A percentile compares a stretch with the other conserved stretches of the same genome.
Conservation (phyloP, 2,888 invertebrate genomes). For the Caenorhabditis sp. region DNA sequence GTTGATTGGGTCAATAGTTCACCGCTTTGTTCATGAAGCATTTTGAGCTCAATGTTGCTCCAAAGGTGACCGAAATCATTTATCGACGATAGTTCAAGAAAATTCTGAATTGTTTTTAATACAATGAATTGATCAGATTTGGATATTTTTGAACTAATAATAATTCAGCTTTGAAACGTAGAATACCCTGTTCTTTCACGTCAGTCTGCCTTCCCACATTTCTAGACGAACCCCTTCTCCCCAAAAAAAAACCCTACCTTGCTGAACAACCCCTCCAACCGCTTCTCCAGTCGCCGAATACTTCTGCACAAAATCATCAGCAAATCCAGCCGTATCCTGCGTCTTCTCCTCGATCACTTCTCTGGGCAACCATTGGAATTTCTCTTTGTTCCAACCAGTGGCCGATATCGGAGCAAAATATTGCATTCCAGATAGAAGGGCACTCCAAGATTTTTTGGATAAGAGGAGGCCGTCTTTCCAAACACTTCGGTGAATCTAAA, state of each 20-base stretch:
- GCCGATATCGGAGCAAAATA: conserved; percentile 94
- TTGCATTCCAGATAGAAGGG: conserved; percentile 92
- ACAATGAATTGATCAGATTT: too few relatives aligned
- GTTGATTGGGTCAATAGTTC: too few relatives aligned
- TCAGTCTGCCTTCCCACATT: too few relatives aligned
- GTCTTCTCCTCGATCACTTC: conserved; percentile 84
- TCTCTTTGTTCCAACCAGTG: conserved; percentile 48
- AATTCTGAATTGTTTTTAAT: too few relatives aligned
- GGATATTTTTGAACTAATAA: too few relatives aligned
- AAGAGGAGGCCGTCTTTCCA: conserved; percentile 85
- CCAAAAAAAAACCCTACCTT: conserved; percentile 5
- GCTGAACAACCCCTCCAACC: conserved; percentile 92
- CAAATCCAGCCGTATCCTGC: conserved; percentile 36
- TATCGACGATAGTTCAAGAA: too few relatives aligned
- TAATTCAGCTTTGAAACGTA: too few relatives aligned
- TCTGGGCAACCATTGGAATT: conserved; percentile 89
- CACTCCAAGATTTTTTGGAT: conserved; percentile 95
- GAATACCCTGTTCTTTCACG: too few relatives aligned
- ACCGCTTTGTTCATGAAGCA: too few relatives aligned
- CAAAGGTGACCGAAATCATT: too few relatives aligned
- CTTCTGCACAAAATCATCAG: conserved; percentile 74
- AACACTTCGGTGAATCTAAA: conserved; percentile 83
- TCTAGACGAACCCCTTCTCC: too few relatives aligned
- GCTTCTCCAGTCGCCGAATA: conserved; percentile 86
- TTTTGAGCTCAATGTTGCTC: too few relatives aligned